Evolutionary conservation across 1,140 invertebrate species (phyloP).

Genomic region (Magallana ariakensis): DNA sequence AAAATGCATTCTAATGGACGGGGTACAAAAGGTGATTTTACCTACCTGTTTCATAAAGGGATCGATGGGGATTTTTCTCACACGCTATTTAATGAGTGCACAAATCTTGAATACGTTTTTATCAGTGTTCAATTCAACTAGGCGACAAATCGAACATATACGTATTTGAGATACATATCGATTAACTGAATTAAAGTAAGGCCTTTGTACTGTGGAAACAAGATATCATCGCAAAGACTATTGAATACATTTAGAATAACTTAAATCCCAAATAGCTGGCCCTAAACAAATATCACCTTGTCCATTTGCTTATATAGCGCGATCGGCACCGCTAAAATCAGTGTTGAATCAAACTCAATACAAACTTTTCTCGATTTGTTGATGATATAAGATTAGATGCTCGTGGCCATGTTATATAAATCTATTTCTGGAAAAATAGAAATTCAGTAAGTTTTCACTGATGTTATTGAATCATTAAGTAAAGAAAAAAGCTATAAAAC

Average conservation of each 20-base stretch:
- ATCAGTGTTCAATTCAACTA: conserved; percentile 22
- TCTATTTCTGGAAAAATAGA: too few species aligned
- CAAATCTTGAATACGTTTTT: neutral
- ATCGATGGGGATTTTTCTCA: conserved; percentile 9
- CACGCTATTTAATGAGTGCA: neutral
- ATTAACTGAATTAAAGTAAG: conserved; percentile 27
- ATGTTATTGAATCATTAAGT: too few species aligned
- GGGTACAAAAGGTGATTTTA: neutral
- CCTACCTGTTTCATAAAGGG: conserved; percentile 13
- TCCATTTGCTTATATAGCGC: neutral
- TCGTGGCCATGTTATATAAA: too few species aligned
- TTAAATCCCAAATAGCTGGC: conserved; percentile 14
- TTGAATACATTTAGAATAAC: conserved; percentile 17
- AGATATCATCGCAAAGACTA: conserved; percentile 15
- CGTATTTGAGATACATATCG: neutral
- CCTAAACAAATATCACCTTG: neutral
- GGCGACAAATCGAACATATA: conserved; percentile 20
- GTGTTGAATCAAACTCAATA: neutral
- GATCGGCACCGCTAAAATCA: neutral
- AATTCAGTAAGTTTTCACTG: too few species aligned
- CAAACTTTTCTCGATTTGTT: too few species aligned
- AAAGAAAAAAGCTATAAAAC: too few species aligned
- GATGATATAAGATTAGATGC: too few species aligned
- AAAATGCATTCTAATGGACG: conserved; percentile 16
- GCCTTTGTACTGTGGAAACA: conserved; percentile 19